Evolutionary conservation across 2,888 invertebrate genomes (phyloP).

Genomic region (Leptinotarsa rubiginosa): DNA sequence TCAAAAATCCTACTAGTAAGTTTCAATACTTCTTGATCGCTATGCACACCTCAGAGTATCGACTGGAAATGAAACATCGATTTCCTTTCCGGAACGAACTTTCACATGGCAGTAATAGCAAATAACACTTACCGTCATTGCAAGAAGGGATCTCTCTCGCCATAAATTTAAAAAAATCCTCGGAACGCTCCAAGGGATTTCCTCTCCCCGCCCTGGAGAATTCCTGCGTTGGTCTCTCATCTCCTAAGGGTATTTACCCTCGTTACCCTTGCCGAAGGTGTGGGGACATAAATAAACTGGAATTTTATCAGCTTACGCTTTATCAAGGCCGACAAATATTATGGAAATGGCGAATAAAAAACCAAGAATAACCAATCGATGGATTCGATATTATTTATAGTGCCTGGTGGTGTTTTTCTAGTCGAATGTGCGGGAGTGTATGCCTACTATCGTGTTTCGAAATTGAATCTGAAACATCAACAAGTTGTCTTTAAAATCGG

Average conservation of each 20-base stretch:
- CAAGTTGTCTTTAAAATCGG: too few relatives aligned
- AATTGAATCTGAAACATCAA: too few relatives aligned
- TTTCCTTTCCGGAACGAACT: background rate
- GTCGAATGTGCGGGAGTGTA: too few relatives aligned
- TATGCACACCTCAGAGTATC: too few relatives aligned
- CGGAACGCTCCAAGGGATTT: slow-evolving; percentile 46
- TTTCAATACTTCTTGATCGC: too few relatives aligned
- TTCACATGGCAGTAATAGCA: slow-evolving; percentile 48
- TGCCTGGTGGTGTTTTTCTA: too few relatives aligned
- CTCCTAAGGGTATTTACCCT: slow-evolving; percentile 51
- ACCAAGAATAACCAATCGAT: slow-evolving; percentile 24
- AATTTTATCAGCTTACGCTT: slow-evolving; percentile 49
- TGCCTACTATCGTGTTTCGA: too few relatives aligned
- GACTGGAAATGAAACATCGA: background rate
- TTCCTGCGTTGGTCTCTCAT: slow-evolving; percentile 40
- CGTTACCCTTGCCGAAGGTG: slow-evolving; percentile 45
- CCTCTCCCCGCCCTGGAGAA: slow-evolving; percentile 40
- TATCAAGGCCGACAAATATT: slow-evolving; percentile 24
- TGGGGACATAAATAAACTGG: slow-evolving; percentile 49
- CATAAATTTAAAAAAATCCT: slow-evolving; percentile 53
- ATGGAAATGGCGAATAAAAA: slow-evolving; percentile 16
- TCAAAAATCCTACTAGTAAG: too few relatives aligned
- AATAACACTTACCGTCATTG: slow-evolving; percentile 55
- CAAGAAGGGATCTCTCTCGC: slow-evolving; percentile 45
- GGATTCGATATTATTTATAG: too few relatives aligned